Conservation (phyloP, 2,113 vertebrate genomes). For the Typhlomys cinereus region DNA sequence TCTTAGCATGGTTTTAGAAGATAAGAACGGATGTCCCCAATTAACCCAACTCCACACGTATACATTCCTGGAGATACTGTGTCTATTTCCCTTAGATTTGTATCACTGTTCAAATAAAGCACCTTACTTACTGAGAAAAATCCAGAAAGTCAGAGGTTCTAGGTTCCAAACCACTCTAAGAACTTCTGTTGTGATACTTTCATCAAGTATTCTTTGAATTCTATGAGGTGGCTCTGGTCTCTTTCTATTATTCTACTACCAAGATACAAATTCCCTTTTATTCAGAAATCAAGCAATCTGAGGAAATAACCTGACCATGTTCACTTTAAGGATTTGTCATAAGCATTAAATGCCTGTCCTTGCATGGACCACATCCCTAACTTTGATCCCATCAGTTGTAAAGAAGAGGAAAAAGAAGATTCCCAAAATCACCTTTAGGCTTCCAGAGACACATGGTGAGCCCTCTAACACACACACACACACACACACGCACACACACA, state of each 20-base stretch:
- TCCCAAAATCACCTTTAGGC: no score
- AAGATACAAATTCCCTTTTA: neutral
- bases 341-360: neutral
- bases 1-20: neutral
- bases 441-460: no score
- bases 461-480: no score
- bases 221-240: neutral
- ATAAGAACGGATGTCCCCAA: neutral
- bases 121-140: neutral
- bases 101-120: neutral
- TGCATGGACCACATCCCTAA: neutral
- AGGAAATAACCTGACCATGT: neutral
- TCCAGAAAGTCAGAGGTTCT: neutral
- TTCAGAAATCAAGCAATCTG: neutral
- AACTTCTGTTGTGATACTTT: neutral
- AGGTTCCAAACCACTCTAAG: neutral
- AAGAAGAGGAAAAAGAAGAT: neutral
- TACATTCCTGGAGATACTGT: constrained; percentile 8
- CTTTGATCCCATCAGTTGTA: neutral
- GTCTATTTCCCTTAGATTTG: constrained; percentile 31
- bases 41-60: neutral
- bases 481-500: no score
- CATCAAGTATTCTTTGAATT: neutral
- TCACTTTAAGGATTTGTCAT: neutral
- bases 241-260: neutral